Percentiles rank a stretch among this genome's conserved stretches.
Evolutionary conservation across 2,113 vertebrate genomes (phyloP).

Genomic region (Mohoua ochrocephala): DNA sequence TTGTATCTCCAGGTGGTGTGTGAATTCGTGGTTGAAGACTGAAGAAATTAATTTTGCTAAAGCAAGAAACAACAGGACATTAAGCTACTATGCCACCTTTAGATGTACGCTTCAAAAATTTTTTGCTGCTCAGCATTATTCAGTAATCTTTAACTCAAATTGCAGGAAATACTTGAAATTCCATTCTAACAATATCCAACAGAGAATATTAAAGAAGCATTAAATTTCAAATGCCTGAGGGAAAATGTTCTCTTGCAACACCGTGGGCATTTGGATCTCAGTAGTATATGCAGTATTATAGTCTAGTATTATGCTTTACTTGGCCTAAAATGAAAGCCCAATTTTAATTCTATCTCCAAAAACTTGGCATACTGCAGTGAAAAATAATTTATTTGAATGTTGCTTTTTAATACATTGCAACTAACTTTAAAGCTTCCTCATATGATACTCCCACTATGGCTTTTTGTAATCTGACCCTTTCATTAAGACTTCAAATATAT

Average conservation of each 20-base stretch:
- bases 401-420: conserved; percentile 33
- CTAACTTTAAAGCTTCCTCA: conserved; percentile 38
- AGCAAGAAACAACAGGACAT: conserved; percentile 62
- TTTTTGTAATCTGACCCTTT: conserved; percentile 53
- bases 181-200: conserved; percentile 65
- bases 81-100: conserved; percentile 49
- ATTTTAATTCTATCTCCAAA: conserved; percentile 63
- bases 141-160: conserved; percentile 67
- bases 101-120: conserved; percentile 41
- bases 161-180: conserved; percentile 71
- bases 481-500: conserved; percentile 36
- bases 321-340: conserved; percentile 53
- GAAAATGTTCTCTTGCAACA: conserved; percentile 46
- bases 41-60: conserved; percentile 59
- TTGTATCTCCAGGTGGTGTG: conserved; percentile 44
- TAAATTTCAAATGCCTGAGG: conserved; percentile 67
- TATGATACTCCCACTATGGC: neutral
- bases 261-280: conserved; percentile 18
- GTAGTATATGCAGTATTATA: conserved; percentile 4
- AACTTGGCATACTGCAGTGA: conserved; percentile 56
- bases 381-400: conserved; percentile 59
- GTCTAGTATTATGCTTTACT: conserved; percentile 41
- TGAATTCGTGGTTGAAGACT: conserved; percentile 42
- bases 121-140: conserved; percentile 52
- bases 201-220: conserved; percentile 67